Percentiles rank a stretch among this genome's conserved stretches.
Conservation (phyloP, 1,140 invertebrate genomes). For the Chionoecetes opilio region DNA sequence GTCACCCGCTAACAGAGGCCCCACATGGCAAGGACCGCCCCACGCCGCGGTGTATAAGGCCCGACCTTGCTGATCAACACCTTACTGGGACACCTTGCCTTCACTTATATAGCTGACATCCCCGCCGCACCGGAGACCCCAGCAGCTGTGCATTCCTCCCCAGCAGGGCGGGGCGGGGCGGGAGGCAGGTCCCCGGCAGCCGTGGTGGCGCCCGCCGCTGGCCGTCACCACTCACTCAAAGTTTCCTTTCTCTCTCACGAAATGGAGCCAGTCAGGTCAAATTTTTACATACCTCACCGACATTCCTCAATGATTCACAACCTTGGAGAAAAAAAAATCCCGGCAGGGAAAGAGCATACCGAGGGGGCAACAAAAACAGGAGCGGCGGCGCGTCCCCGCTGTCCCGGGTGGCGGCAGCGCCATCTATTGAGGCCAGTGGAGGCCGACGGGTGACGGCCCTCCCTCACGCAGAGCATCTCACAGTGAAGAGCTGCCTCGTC, state of each 20-base stretch:
- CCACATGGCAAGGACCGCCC: background rate
- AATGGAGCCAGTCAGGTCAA: background rate
- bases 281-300: background rate
- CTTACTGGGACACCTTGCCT: too few species aligned
- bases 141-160: background rate
- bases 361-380: background rate
- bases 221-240: background rate
- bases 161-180: background rate
- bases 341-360: background rate
- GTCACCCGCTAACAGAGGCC: background rate
- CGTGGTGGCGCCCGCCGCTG: background rate
- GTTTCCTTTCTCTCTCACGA: background rate
- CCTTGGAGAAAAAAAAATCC: background rate
- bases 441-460: background rate
- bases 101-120: too few species aligned
- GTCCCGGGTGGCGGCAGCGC: background rate
- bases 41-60: background rate
- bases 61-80: too few species aligned
- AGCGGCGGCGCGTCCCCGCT: background rate
- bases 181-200: background rate
- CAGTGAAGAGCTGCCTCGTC: background rate
- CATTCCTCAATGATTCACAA: slow-evolving; percentile 9
- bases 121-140: too few species aligned
- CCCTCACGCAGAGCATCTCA: background rate
- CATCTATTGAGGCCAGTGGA: background rate